Evolutionary conservation across 2,113 vertebrate genomes (phyloP).

Genomic region (Calidris pygmaea): DNA sequence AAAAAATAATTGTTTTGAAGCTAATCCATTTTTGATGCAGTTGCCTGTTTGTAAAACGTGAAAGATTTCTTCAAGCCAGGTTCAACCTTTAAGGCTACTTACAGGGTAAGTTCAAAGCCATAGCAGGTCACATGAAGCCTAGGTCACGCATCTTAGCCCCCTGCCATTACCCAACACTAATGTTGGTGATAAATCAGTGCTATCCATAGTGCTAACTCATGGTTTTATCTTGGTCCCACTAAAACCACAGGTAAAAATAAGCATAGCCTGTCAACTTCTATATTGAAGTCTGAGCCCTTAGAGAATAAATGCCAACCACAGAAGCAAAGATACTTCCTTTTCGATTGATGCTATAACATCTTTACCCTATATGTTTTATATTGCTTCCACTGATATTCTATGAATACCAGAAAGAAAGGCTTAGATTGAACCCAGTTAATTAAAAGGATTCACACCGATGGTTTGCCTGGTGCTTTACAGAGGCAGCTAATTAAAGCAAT

Average conservation of each 20-base stretch:
- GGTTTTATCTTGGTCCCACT: background rate
- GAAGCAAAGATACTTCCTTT: background rate
- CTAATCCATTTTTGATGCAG: background rate
- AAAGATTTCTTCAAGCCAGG: background rate
- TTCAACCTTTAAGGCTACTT: background rate
- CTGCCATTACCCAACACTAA: background rate
- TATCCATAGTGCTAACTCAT: background rate
- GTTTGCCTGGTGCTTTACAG: slow-evolving; percentile 29
- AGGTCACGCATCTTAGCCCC: background rate
- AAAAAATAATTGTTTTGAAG: background rate
- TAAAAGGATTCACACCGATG: slow-evolving; percentile 53
- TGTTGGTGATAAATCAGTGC: background rate
- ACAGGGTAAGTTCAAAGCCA: background rate
- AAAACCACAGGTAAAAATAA: background rate
- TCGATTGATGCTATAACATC: background rate
- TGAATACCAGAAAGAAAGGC: background rate
- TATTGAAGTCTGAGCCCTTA: background rate
- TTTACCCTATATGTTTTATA: background rate
- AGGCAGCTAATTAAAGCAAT: slow-evolving; percentile 45
- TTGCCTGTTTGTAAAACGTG: background rate
- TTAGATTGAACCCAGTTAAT: slow-evolving; percentile 25
- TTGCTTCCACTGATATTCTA: background rate
- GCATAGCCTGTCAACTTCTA: background rate
- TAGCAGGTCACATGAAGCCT: background rate
- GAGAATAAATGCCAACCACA: background rate